phyloP scores from a whole-genome alignment of 2,888 invertebrate species.

The Ormyrus pomaceus region DNA sequence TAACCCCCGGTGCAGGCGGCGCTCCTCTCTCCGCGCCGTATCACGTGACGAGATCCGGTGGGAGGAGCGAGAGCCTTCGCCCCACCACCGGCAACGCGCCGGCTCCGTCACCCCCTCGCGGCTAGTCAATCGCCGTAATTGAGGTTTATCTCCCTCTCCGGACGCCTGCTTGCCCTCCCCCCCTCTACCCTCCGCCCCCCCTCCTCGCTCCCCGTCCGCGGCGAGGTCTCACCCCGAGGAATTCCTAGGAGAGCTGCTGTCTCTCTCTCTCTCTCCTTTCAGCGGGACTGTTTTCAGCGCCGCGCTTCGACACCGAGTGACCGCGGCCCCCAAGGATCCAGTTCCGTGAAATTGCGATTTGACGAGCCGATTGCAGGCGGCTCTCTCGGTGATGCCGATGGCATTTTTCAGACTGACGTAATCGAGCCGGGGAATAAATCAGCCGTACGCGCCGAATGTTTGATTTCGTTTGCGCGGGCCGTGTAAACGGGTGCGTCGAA shows the following conservation, averaged over 20 bases:
- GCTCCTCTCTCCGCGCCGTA: conserved; percentile 49
- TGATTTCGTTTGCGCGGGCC: neutral
- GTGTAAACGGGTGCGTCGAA: too few relatives aligned
- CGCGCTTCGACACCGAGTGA: neutral
- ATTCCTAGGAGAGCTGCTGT: neutral
- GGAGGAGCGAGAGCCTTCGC: conserved; percentile 70
- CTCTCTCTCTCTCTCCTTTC: neutral
- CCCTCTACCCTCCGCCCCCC: neutral
- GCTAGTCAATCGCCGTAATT: conserved; percentile 71
- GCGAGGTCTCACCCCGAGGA: neutral
- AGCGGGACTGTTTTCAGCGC: neutral
- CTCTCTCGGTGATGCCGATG: too few relatives aligned
- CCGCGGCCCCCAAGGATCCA: too few relatives aligned
- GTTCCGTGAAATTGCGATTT: neutral
- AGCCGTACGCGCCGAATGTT: too few relatives aligned
- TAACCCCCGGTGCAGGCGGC: conserved; percentile 32
- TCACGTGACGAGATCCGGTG: conserved; percentile 70
- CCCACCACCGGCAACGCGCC: conserved; percentile 52
- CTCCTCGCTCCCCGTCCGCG: conserved; percentile 27
- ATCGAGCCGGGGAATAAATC: too few relatives aligned
- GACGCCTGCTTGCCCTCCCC: conserved; percentile 51
- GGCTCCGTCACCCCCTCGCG: conserved; percentile 27
- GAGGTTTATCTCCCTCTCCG: conserved; percentile 67
- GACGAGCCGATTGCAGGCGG: neutral
- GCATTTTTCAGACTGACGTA: too few relatives aligned